Conservation (phyloP, 2,113 vertebrate species). For the Climacteris rufus region DNA sequence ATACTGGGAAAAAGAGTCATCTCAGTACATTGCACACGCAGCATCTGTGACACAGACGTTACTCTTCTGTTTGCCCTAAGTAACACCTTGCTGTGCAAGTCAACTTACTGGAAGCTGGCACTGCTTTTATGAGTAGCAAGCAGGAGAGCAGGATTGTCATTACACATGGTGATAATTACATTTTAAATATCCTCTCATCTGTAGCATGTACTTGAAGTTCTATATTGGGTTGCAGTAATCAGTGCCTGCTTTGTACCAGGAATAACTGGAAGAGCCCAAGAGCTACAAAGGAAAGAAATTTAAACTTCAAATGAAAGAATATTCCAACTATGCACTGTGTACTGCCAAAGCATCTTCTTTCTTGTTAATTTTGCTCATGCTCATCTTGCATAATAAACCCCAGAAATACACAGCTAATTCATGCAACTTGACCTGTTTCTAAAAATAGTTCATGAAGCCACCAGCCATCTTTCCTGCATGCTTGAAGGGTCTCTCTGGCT, state of each 20-base stretch:
- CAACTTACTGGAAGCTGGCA: not conserved
- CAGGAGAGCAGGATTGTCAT: not conserved
- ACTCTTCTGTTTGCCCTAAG: not conserved
- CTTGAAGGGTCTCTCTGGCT: not conserved
- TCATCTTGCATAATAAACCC: not conserved
- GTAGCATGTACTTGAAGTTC: not conserved
- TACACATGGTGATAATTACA: rapidly evolving
- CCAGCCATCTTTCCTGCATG: not conserved
- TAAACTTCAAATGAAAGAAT: not conserved
- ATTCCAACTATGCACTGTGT: not conserved
- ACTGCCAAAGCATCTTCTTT: not conserved
- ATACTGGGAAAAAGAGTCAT: conserved; percentile 66
- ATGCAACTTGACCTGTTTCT: not conserved
- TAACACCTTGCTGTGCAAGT: not conserved
- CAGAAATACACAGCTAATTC: not conserved
- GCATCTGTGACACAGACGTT: not conserved
- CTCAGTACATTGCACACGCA: not conserved
- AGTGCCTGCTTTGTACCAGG: not conserved
- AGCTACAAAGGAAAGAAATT: not conserved
- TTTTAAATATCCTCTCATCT: not conserved
- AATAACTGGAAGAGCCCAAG: not conserved
- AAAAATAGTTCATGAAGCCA: not conserved
- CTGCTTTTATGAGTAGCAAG: not conserved
- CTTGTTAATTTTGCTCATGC: not conserved
- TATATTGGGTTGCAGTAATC: not conserved